A percentile compares a stretch with the other conserved stretches of the same genome.
Conservation (phyloP, 2,888 invertebrate species). For the Ophion slaviceki region DNA sequence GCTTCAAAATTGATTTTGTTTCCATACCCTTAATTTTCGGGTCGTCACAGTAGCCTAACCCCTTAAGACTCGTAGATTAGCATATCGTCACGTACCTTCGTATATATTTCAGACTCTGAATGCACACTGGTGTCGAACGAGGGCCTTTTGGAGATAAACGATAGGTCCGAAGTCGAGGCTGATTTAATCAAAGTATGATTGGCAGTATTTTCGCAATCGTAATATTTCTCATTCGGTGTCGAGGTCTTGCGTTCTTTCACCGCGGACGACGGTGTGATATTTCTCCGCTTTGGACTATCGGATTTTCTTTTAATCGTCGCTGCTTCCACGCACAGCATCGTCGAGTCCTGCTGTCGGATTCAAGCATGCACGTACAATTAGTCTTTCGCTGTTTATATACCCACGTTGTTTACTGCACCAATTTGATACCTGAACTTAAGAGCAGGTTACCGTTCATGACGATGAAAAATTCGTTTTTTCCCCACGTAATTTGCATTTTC, state of each 20-base stretch:
- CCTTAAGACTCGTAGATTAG: neutral
- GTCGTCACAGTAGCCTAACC: no score
- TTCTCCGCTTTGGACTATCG: constrained; percentile 36
- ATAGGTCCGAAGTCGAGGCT: constrained; percentile 73
- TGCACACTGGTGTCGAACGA: constrained; percentile 69
- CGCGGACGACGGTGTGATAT: constrained; percentile 9
- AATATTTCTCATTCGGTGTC: constrained; percentile 65
- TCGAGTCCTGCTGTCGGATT: constrained; percentile 43
- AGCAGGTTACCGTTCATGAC: no score
- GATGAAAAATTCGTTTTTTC: no score
- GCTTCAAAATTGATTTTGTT: no score
- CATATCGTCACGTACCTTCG: constrained; percentile 53
- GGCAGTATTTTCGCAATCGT: constrained; percentile 41
- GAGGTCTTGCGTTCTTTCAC: constrained; percentile 60
- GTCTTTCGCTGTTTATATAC: no score
- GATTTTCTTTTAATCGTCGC: constrained; percentile 44
- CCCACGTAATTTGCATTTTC: no score
- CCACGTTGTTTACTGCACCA: no score
- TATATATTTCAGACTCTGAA: constrained; percentile 70
- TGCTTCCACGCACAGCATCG: constrained; percentile 31
- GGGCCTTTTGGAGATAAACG: constrained; percentile 65
- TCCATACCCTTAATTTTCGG: no score
- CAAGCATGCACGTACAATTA: neutral
- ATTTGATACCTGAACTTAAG: no score
- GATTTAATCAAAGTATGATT: constrained; percentile 68